Evolutionary conservation across 1,140 invertebrate species (phyloP), one percentile per base, ranked within the genome.

Genomic region (Drosophila arawakana): DNA sequence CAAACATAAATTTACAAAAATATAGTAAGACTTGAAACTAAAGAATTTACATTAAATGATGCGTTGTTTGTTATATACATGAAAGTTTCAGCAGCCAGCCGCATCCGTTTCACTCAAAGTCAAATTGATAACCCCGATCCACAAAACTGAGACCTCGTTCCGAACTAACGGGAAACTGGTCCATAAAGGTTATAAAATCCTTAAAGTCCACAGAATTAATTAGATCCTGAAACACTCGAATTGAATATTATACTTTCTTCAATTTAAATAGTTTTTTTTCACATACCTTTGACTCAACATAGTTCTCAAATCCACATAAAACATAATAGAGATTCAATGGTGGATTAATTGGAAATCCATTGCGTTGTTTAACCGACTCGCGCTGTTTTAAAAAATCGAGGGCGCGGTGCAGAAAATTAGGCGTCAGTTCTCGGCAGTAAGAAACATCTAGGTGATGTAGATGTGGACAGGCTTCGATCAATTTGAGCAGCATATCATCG

Each of bases 51-150:
- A 72, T 39, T 50, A 57, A 57, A 21, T 68, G 35, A 60, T 37
- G 49, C 25, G 30, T 25, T 66, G 21, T 61, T 43, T 35, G 11
- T 46, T 63, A 78, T 75, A 37, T 81, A 35, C 63, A 77, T 37
- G 6, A 66, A 46, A 49, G 18, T 41, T 57, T 55, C 52, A 11
- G 61, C 59, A 59, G 37, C 52, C 43, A 6, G 35, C 44, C 15
- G 37, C 39, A 63, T 30, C 44, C 15, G 37, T 18, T 63, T 63
- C 76, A 81, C 41, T 80, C 72, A 76, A 91, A 91, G 49, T 91
- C 80, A 74, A 91, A 91, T 37, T 91, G 89, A 67, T 85, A 91
- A 41, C 90, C 90, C 37, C 90, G 84, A 77, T 91, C 83, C 1
- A 91, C 89, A 58, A 90, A 91, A 59, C 90, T 91, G 18, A 91